Conservation (phyloP, 1,140 invertebrate species). For the Drosophila fuyamai region DNA sequence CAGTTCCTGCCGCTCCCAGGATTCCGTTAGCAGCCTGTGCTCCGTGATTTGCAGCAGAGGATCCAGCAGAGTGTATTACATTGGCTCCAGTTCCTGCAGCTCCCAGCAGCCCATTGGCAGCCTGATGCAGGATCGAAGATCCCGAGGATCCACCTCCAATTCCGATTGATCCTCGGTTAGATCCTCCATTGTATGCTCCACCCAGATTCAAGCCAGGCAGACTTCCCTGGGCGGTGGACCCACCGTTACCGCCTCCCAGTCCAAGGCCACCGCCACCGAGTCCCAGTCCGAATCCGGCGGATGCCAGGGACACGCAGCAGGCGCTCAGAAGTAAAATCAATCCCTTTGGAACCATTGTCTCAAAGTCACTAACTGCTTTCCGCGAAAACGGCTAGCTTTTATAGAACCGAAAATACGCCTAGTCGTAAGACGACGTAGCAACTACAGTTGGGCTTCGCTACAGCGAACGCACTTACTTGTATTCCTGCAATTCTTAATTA, state of each 20-base stretch:
- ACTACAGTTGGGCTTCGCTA: constrained; percentile 3
- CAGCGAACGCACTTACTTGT: too few species aligned
- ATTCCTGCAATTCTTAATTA: not conserved
- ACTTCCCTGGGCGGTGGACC: constrained; percentile 5
- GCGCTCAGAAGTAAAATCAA: constrained; percentile 17
- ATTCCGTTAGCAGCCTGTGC: constrained; percentile 2
- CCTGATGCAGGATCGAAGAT: constrained; percentile 5
- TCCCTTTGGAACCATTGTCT: constrained; percentile 38
- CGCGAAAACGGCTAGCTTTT: constrained; percentile 22
- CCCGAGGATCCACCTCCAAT: not conserved
- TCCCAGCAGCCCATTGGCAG: constrained; percentile 1
- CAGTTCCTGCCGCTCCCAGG: not conserved
- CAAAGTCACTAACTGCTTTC: constrained; percentile 30
- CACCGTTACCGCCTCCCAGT: constrained; percentile 7
- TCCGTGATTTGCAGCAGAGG: not conserved
- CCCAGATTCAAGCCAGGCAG: constrained; percentile 15
- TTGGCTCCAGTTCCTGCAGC: not conserved
- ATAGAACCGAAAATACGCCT: constrained; percentile 22
- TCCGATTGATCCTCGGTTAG: not conserved
- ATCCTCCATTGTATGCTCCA: constrained; percentile 11
- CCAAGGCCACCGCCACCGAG: constrained; percentile 15
- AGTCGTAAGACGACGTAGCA: constrained; percentile 4
- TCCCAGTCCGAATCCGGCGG: constrained; percentile 33
- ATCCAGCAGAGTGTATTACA: not conserved
- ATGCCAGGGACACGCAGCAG: constrained; percentile 20